Base-by-base conservation (phyloP, 1,140 invertebrate species). In the Linepithema humile region DNA sequence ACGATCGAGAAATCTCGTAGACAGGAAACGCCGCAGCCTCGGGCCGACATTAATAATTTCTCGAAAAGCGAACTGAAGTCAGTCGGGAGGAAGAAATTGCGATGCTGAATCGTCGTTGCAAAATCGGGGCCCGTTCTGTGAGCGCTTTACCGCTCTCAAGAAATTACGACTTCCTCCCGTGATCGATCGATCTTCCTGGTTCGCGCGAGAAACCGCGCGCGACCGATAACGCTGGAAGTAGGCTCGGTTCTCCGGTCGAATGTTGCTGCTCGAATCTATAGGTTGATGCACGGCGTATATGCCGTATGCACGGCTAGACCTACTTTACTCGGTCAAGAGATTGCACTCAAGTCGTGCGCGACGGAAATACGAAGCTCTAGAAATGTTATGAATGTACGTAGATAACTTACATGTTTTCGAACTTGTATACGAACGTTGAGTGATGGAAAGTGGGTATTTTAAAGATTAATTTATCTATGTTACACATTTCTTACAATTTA, bases 121-220 rank as follows among this genome's bases (percentile, higher is more conserved):
- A 77, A 77, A 72, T 65, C 72, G 45, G 35, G 29, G 60, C 45
- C 23, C 38, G n/a, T 29, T 23, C 35, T 48, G 73, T 83, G 70
- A 43, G 59, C 53, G 48, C 38, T 84, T 73, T 87, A 62, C 75
- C 43, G 23, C n/a, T n/a, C 59, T 64, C 29, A 26, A 75, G 15
- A 15, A 65, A 23, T 80, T 84, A 77, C 53, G 60, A 88, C 83
- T 88, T 88, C 87, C 87, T 88, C 86, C 64, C 53, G 45, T 53
- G 50, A 45, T 70, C 50, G 35, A 57, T 80, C 53, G 78, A 48
- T 82, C 43, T 74, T 82, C 53, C 50, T 53, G 69, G 75, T 78
- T 67, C 74, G 62, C 62, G 62, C 64, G 75, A 69, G 48, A 53
- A 53, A 69, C 32, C 60, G 12, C 4, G 3, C 3, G 32, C 75